These are phyloP conservation scores for Aspidiotus rigidus DNA, from an alignment of 2,888 invertebrate species.

Conservation along the genomic window DNA sequence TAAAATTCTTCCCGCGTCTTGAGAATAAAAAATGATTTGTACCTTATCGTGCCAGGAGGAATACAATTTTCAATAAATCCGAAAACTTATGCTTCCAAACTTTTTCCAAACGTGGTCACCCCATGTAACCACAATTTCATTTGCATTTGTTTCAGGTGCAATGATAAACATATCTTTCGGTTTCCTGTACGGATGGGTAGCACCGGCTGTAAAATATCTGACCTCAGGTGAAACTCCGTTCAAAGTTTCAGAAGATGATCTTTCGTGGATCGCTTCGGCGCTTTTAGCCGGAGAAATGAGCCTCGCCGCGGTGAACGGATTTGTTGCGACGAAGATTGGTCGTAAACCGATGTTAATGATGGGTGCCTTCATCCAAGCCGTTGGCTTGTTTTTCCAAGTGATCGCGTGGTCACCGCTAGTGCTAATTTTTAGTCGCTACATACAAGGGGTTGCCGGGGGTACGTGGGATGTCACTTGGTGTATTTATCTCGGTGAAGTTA, in stretches of 20 bases:
- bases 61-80: too few relatives aligned
- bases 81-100: too few relatives aligned
- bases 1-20: too few relatives aligned
- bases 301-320: neutral
- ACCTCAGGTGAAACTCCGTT: neutral
- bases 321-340: constrained; percentile 12
- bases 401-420: constrained; percentile 12
- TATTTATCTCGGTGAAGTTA: constrained; percentile 38
- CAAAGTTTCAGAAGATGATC: constrained; percentile 1
- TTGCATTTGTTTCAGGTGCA: neutral
- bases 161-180: constrained; percentile 5
- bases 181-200: constrained; percentile 14
- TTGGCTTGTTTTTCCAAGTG: constrained; percentile 8
- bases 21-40: too few relatives aligned
- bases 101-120: too few relatives aligned
- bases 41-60: too few relatives aligned
- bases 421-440: constrained; percentile 36
- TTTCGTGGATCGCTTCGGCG: constrained; percentile 17
- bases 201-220: constrained; percentile 13
- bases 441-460: constrained; percentile 38
- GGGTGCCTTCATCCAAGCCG: neutral
- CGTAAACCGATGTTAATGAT: neutral
- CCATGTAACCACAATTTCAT: too few relatives aligned
- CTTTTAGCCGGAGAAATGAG: constrained; percentile 1
- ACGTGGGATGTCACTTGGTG: constrained; percentile 37